phyloP scores from a whole-genome alignment of 2,888 invertebrate species.

The Aphrophora alni region DNA sequence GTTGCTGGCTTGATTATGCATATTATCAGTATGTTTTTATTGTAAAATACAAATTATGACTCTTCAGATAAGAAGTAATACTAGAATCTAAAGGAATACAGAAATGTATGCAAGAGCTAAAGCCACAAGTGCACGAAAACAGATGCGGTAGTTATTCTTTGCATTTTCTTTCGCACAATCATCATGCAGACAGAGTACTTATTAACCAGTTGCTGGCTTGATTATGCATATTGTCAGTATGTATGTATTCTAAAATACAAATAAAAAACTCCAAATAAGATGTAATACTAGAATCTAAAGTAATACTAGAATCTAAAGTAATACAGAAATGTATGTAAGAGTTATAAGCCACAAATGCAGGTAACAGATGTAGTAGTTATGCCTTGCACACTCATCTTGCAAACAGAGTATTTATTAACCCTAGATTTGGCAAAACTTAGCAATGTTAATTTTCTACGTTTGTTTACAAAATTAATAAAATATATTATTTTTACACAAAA shows the following conservation, averaged over 20 bases:
- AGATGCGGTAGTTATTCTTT: slow-evolving; percentile 2
- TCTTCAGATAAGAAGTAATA: no score
- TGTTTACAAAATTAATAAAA: no score
- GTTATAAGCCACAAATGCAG: slow-evolving; percentile 19
- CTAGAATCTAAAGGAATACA: no score
- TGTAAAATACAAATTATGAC: no score
- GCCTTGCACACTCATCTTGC: no score
- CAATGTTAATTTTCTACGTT: no score
- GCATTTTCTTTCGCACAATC: not conserved
- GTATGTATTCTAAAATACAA: no score
- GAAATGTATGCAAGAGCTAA: slow-evolving; percentile 17
- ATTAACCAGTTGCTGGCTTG: not conserved
- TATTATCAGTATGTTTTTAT: not conserved
- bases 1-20: not conserved
- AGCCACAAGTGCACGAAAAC: slow-evolving; percentile 19
- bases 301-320: no score
- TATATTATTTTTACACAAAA: not conserved
- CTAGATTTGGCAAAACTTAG: not conserved
- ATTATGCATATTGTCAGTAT: not conserved
- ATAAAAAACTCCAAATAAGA: no score
- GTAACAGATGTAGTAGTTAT: slow-evolving; percentile 21
- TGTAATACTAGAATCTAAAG: no score
- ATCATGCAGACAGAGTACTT: not conserved
- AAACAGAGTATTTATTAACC: not conserved
- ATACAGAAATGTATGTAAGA: not conserved